phyloP scores from a whole-genome alignment of 2,113 vertebrate genomes.

The Albula glossodonta region DNA sequence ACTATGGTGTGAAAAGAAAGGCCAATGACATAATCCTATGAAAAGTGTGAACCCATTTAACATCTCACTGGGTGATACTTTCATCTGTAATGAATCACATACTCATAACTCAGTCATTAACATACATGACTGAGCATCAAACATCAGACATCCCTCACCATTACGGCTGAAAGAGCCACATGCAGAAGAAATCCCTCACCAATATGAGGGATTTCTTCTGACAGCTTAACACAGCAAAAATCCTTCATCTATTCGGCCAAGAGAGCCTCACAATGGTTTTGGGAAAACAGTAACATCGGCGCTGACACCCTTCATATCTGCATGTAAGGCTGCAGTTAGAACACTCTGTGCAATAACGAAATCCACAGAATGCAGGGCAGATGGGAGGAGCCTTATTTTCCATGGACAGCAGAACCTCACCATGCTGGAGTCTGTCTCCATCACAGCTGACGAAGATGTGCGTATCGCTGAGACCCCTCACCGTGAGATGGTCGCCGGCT shows the following conservation, averaged over 20 bases:
- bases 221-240: not conserved
- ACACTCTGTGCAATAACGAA: not conserved
- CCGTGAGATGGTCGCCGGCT: constrained; percentile 16
- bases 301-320: not conserved
- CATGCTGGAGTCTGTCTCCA: not conserved
- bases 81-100: no score
- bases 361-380: not conserved
- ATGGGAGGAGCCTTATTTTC: not conserved
- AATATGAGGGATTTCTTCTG: not conserved
- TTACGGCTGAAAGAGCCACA: not conserved
- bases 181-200: not conserved
- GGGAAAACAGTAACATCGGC: not conserved
- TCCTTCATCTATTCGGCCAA: not conserved
- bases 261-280: not conserved
- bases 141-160: not conserved
- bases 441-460: not conserved
- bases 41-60: no score
- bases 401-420: not conserved
- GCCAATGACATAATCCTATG: no score
- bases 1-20: no score
- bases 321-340: not conserved
- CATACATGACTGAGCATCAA: no score
- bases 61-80: no score
- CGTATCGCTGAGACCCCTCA: not conserved
- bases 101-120: no score